These are phyloP conservation scores for Archips crataeganus DNA, from an alignment of 2,888 invertebrate genomes.

Conservation along the genomic window DNA sequence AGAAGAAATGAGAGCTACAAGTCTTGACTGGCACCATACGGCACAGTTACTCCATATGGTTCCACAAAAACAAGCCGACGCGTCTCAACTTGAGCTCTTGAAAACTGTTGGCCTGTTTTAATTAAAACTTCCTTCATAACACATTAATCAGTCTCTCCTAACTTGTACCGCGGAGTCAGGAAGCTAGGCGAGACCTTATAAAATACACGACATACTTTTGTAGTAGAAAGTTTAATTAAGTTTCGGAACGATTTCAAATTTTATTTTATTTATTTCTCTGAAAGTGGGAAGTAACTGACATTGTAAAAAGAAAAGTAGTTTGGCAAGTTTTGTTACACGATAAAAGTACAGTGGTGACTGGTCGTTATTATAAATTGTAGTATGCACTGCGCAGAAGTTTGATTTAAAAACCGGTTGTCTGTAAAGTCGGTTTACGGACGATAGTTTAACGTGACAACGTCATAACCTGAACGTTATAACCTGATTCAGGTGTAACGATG, in stretches of 20 bases:
- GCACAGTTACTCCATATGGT: neutral
- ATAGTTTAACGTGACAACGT: no score
- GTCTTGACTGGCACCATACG: neutral
- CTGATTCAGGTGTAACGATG: no score
- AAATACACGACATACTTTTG: slow-evolving; percentile 45
- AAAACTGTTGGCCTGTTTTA: slow-evolving; percentile 26
- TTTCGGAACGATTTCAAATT: slow-evolving; percentile 47
- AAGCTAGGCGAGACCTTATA: slow-evolving; percentile 42
- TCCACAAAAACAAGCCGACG: neutral
- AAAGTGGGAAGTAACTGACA: neutral
- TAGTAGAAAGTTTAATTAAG: slow-evolving; percentile 56
- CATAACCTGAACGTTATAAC: no score
- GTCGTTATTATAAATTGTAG: no score
- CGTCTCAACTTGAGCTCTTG: neutral
- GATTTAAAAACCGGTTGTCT: no score
- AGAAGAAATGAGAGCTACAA: no score
- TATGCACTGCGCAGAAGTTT: no score
- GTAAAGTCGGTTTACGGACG: no score
- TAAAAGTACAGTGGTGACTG: neutral
- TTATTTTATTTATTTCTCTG: slow-evolving; percentile 25
- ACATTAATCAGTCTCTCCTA: slow-evolving; percentile 28
- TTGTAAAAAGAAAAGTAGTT: slow-evolving; percentile 1
- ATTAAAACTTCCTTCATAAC: slow-evolving; percentile 38
- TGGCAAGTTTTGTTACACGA: slow-evolving; percentile 3
- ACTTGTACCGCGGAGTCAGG: slow-evolving; percentile 36